Evolutionary conservation across 2,113 vertebrate species (phyloP), one percentile per base, ranked within the genome.

Genomic region (Heterotis niloticus): DNA sequence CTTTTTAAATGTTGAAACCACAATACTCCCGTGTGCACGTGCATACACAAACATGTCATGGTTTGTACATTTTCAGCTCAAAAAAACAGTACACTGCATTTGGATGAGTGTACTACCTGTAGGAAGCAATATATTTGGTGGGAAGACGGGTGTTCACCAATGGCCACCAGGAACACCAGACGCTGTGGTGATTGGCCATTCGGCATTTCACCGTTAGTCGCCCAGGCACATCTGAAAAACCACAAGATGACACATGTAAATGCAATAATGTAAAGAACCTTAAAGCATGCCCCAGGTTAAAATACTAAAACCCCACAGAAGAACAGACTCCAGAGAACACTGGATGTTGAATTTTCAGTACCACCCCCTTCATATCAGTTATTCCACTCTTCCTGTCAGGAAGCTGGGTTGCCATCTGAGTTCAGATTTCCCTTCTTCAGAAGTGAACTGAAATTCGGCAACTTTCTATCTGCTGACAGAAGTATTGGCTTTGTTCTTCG

Each of bases 161-260:
- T 64, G 90, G 88, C 23, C 73, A 67, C 92, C 92, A 93, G 59
- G 86, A 91, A 83, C 91, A 93, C 79, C 81, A 81, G 23, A 91
- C 86, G 34, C 81, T 80, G 0, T 69, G 86, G 83, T 92, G 89
- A 88, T 85, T 92, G 74, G 90, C 89, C 74, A 93, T 80, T 77
- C 72, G 85, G 79, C 91, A 93, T 80, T 90, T 88, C 86, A 92
- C 79, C 17, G 44, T 90, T 62, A 93, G 85, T 29, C 51, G 82
- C 73, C 85, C 89, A 1, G 92, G 92, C 54, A 82, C 81, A 85
- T 88, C 92, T 93, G 82, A n/a, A 10, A 64, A 24, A 62, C 9
- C 26, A 75, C 26, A 44, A 44, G 23, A 10, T 74, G 16, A 59
- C 56, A 60, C n/a, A 56, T 1, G 54, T 23, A 24, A 23, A 56